phyloP scores from a whole-genome alignment of 2,888 invertebrate species.

The Drosophila recens region DNA sequence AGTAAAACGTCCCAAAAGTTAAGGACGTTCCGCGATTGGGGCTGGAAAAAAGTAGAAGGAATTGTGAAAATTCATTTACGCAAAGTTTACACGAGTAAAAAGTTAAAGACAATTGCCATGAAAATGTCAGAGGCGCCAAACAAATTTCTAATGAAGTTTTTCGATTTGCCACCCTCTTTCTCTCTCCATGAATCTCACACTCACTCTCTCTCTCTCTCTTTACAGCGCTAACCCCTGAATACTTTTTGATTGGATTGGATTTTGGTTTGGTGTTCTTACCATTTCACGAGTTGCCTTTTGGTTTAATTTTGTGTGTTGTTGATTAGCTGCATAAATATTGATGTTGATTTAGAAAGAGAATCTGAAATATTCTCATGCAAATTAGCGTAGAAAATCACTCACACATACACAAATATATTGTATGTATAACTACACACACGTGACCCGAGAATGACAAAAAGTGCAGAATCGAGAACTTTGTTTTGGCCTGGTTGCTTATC shows the following conservation, averaged over 20 bases:
- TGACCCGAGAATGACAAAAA: slow-evolving; percentile 16
- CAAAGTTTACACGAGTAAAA: slow-evolving; percentile 63
- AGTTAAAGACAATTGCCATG: slow-evolving; percentile 63
- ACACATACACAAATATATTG: not conserved
- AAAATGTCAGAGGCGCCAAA: slow-evolving; percentile 45
- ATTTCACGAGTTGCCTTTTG: slow-evolving; percentile 21
- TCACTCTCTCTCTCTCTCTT: not conserved
- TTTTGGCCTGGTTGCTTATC: slow-evolving; percentile 30
- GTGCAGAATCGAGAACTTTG: slow-evolving; percentile 21
- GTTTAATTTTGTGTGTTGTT: slow-evolving; percentile 51
- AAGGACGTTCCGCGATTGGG: not conserved
- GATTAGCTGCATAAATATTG: slow-evolving; percentile 62
- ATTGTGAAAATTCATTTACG: slow-evolving; percentile 69
- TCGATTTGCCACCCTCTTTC: slow-evolving; percentile 32
- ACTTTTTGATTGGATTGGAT: slow-evolving; percentile 60
- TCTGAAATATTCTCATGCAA: slow-evolving; percentile 59
- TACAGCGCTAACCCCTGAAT: slow-evolving; percentile 14
- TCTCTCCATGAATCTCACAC: not conserved
- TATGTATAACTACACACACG: slow-evolving; percentile 38
- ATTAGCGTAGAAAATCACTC: slow-evolving; percentile 39
- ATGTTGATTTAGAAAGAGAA: slow-evolving; percentile 31
- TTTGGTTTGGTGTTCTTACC: slow-evolving; percentile 40
- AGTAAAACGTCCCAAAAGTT: slow-evolving; percentile 47
- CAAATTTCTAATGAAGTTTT: slow-evolving; percentile 67
- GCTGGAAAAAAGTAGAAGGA: slow-evolving; percentile 25